Percentiles rank a stretch among this genome's conserved stretches.
Evolutionary conservation across 2,113 vertebrate species (phyloP).

Genomic region (Centropristis striata): DNA sequence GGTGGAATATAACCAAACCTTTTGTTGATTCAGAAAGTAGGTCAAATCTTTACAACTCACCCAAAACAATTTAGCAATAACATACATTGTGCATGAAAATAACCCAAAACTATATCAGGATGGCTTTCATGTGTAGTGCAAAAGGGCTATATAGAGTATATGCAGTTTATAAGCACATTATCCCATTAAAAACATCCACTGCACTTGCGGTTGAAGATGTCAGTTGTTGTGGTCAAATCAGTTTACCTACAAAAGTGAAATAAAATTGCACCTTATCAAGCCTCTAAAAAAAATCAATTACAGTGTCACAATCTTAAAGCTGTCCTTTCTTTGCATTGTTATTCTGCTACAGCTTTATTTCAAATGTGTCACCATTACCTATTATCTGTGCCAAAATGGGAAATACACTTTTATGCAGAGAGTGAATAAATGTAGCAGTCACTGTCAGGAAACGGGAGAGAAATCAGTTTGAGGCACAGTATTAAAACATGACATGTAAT

Average conservation of each 20-base stretch:
- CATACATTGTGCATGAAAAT: background rate
- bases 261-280: background rate
- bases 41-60: no score
- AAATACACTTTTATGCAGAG: background rate
- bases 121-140: background rate
- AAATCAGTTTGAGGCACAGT: constrained; percentile 39
- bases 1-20: no score
- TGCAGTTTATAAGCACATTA: background rate
- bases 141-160: background rate
- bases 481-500: constrained; percentile 46
- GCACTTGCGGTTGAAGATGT: background rate
- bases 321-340: background rate
- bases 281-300: background rate
- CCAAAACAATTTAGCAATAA: background rate
- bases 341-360: background rate
- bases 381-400: background rate
- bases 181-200: background rate
- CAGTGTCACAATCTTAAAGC: background rate
- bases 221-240: background rate
- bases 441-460: background rate
- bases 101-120: background rate
- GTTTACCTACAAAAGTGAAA: background rate
- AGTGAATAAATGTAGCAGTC: constrained; percentile 24
- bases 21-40: no score
- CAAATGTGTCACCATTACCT: background rate